phyloP scores from a whole-genome alignment of 1,140 invertebrate species.

The Brachionus asplanchnoidis region DNA sequence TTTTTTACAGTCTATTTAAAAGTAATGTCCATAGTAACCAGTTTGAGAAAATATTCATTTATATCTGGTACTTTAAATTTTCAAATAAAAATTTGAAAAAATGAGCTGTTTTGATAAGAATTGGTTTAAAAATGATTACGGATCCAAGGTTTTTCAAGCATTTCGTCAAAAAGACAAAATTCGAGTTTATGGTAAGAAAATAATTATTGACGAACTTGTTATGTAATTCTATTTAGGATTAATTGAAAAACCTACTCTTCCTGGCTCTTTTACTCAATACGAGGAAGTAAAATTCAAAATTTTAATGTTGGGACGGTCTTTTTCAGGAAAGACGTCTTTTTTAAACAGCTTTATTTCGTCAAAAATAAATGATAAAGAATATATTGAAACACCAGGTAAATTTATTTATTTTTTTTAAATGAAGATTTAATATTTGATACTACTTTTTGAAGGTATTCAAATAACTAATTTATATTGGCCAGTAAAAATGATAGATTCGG shows the following conservation, averaged over 20 bases:
- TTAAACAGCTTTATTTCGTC: background rate
- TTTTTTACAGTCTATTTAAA: background rate
- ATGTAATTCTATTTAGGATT: background rate
- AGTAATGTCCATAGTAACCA: background rate
- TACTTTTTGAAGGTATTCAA: conserved; percentile 10
- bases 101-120: background rate
- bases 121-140: conserved; percentile 26
- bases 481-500: conserved; percentile 4
- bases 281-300: conserved; percentile 18
- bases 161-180: background rate
- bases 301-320: background rate
- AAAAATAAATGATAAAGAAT: background rate
- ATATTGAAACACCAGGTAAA: conserved; percentile 21
- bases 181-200: background rate
- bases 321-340: conserved; percentile 1
- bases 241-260: conserved; percentile 3
- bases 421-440: background rate
- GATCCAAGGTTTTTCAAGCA: background rate
- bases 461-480: conserved; percentile 27
- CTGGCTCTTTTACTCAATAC: background rate
- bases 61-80: background rate
- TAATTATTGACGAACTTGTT: background rate
- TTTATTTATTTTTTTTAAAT: background rate
- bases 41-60: background rate
- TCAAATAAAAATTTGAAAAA: background rate